Evolutionary conservation across 53 echinoderm and acorn worm species (phyloP).

Genomic region (Holothuria leucospilota): DNA sequence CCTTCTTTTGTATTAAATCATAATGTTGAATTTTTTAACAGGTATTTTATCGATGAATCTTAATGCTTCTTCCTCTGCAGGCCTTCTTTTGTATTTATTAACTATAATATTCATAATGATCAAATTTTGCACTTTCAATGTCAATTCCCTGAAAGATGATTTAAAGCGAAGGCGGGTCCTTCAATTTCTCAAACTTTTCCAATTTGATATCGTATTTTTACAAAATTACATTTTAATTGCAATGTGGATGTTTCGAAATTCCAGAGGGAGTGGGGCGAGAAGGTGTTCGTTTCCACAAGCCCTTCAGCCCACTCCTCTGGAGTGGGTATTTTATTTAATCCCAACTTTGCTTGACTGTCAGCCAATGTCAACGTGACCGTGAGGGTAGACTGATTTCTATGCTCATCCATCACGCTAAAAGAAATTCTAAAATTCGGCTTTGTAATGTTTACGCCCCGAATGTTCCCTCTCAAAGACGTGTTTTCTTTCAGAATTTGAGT

Average conservation of each 20-base stretch:
- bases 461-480: not conserved
- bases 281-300: not conserved
- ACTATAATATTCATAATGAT: not conserved
- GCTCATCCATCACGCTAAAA: not conserved
- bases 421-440: not conserved
- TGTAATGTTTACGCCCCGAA: too few relatives aligned
- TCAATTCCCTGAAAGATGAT: too few relatives aligned
- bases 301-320: not conserved
- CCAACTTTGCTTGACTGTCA: not conserved
- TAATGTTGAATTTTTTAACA: too few relatives aligned
- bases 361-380: too few relatives aligned
- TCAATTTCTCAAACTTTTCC: too few relatives aligned
- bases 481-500: not conserved
- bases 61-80: not conserved
- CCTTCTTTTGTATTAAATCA: too few relatives aligned
- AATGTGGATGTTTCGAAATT: not conserved
- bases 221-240: not conserved
- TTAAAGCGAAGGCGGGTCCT: too few relatives aligned
- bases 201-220: not conserved
- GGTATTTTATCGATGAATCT: not conserved
- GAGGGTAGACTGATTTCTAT: conserved; percentile 9
- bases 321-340: not conserved
- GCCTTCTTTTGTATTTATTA: conserved; percentile 19
- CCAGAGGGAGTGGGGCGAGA: not conserved
- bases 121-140: not conserved